Conservation (phyloP, 23 tunicate genomes). For the Trididemnum miniatum region DNA sequence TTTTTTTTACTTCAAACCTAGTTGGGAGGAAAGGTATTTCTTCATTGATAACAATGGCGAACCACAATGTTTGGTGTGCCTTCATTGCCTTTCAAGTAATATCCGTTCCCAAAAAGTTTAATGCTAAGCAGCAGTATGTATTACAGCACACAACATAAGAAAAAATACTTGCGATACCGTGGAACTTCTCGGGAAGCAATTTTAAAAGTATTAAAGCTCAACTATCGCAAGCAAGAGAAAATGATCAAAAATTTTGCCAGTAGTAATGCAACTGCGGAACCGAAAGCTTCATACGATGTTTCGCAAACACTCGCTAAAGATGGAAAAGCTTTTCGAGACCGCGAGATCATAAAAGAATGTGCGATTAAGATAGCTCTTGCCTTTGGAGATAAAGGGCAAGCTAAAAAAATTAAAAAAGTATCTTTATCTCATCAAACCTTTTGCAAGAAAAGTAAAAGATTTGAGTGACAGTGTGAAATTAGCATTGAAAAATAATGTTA, state of each 20-base stretch:
- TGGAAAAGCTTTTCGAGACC: slow-evolving; percentile 37
- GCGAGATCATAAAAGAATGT: slow-evolving; percentile 37
- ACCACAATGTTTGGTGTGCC: slow-evolving; percentile 34
- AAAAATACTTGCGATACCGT: slow-evolving; percentile 31
- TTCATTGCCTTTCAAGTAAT: slow-evolving; percentile 32
- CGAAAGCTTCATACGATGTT: slow-evolving; percentile 34
- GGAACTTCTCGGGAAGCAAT: slow-evolving; percentile 43
- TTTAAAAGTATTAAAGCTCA: slow-evolving; percentile 14
- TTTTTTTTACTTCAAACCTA: slow-evolving; percentile 24
- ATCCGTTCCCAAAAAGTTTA: slow-evolving; percentile 25
- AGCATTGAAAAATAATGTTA: not conserved
- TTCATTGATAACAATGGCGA: slow-evolving; percentile 18
- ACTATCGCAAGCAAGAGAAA: slow-evolving; percentile 11
- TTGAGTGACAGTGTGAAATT: slow-evolving; percentile 8
- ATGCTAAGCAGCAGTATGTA: slow-evolving; percentile 14
- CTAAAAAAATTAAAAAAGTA: slow-evolving; percentile 8
- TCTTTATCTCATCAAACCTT: slow-evolving; percentile 23
- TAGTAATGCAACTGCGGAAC: slow-evolving; percentile 17
- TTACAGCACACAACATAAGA: slow-evolving; percentile 32
- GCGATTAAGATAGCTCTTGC: slow-evolving; percentile 23
- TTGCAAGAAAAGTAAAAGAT: slow-evolving; percentile 10
- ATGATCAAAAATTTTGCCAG: slow-evolving; percentile 14
- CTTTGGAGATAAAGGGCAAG: slow-evolving; percentile 7
- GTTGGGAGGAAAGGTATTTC: slow-evolving; percentile 32
- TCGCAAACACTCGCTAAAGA: slow-evolving; percentile 35